A percentile compares a stretch with the other conserved stretches of the same genome.
These are phyloP conservation scores for Drosophila emarginata DNA, from an alignment of 2,888 invertebrate genomes.

Conservation along the genomic window DNA sequence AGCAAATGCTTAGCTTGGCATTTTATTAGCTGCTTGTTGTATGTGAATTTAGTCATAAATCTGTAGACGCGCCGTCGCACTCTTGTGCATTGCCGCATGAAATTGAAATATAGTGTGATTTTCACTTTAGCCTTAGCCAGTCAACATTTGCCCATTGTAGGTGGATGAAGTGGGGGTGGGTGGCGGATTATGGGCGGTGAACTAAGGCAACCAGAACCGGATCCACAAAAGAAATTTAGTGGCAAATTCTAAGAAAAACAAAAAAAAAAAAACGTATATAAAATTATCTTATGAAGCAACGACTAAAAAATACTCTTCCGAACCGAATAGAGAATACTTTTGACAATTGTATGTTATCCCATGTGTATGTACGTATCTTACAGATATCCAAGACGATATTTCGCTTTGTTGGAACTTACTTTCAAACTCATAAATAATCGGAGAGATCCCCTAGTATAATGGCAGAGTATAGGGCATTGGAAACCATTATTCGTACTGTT, in stretches of 20 bases:
- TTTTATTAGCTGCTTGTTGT: slow-evolving; percentile 74
- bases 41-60: slow-evolving; percentile 75
- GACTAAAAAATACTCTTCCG: slow-evolving; percentile 16
- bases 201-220: slow-evolving; percentile 4
- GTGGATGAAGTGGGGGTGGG: neutral
- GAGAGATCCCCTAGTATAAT: neutral
- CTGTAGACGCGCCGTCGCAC: slow-evolving; percentile 65
- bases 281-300: neutral
- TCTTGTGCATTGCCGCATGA: slow-evolving; percentile 70
- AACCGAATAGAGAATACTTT: neutral
- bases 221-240: slow-evolving; percentile 7
- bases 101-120: slow-evolving; percentile 78
- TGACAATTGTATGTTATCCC: neutral
- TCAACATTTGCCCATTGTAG: slow-evolving; percentile 16
- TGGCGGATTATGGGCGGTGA: neutral
- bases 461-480: slow-evolving; percentile 18
- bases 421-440: neutral
- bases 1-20: slow-evolving; percentile 70
- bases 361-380: neutral
- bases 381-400: neutral
- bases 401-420: neutral
- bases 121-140: slow-evolving; percentile 66
- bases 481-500: slow-evolving; percentile 53
- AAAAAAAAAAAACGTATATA: neutral
- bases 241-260: neutral